Evolutionary conservation across 2,113 vertebrate species (phyloP).

Genomic region (Mirounga angustirostris): DNA sequence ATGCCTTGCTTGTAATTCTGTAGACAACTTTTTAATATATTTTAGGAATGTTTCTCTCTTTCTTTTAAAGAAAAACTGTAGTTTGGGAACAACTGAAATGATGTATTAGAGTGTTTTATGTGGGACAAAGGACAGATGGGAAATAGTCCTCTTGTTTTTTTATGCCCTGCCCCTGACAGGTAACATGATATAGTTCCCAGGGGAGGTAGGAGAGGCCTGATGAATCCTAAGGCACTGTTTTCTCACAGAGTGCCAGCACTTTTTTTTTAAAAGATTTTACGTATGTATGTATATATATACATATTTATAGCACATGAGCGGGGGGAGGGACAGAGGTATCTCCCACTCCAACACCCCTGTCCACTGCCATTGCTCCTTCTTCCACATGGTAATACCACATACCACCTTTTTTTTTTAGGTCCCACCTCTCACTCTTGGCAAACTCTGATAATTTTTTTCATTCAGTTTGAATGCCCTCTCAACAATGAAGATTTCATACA

Average conservation of each 20-base stretch:
- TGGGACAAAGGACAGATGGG: background rate
- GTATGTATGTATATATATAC: too few species aligned
- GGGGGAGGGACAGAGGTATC: background rate
- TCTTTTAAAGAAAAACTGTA: conserved; percentile 33
- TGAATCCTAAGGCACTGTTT: background rate
- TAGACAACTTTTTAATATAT: background rate
- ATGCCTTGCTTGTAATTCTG: background rate
- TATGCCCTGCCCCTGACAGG: background rate
- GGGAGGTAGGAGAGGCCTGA: background rate
- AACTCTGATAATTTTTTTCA: background rate
- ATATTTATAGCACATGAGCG: background rate
- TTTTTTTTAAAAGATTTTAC: background rate
- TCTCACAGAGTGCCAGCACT: background rate
- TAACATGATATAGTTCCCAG: background rate
- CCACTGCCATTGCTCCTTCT: background rate
- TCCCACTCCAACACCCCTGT: background rate
- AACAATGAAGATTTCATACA: background rate
- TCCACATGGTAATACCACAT: background rate
- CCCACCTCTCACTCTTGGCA: background rate
- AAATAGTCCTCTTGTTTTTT: background rate
- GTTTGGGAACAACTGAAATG: background rate
- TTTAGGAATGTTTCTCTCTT: background rate
- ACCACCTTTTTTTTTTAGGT: background rate
- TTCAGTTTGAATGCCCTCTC: background rate
- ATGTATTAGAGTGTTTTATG: background rate